Percentiles rank a stretch among this genome's conserved stretches.
These are phyloP conservation scores for Zaprionus kolodkinae DNA, from an alignment of 1,140 invertebrate genomes.

Conservation along the genomic window DNA sequence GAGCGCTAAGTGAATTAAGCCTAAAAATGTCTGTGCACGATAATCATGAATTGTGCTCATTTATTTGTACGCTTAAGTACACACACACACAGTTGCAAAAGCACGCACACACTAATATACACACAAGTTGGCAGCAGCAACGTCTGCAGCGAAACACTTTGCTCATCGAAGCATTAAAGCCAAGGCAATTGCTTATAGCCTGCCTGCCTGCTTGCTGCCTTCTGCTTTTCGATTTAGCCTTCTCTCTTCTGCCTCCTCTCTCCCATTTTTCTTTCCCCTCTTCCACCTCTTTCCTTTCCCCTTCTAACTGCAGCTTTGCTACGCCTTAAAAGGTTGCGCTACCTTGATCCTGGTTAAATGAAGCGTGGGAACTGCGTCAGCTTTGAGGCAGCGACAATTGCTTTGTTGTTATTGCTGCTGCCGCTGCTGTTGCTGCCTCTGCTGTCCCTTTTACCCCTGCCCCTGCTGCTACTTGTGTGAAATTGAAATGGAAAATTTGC, in stretches of 20 bases:
- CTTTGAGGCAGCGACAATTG: conserved; percentile 40
- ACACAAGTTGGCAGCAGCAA: conserved; percentile 3
- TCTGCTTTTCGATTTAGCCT: conserved; percentile 2
- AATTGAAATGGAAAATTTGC: background rate
- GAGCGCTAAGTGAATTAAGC: conserved; percentile 51
- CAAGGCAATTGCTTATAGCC: conserved; percentile 64
- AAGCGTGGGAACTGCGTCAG: conserved; percentile 64
- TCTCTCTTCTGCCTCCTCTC: background rate
- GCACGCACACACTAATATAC: conserved; percentile 3
- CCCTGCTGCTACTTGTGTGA: background rate
- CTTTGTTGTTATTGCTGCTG: conserved; percentile 4
- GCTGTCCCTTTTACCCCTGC: background rate
- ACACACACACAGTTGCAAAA: background rate
- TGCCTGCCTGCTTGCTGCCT: conserved; percentile 28
- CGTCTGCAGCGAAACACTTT: conserved; percentile 45
- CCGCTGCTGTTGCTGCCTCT: background rate
- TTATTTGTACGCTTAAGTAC: conserved; percentile 21
- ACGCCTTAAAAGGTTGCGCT: conserved; percentile 39
- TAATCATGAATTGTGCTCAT: conserved; percentile 43
- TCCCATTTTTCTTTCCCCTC: background rate
- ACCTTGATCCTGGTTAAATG: conserved; percentile 53
- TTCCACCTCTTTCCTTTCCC: too few species aligned
- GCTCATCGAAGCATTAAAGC: conserved; percentile 62
- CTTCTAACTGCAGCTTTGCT: conserved; percentile 7
- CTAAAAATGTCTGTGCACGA: conserved; percentile 39